Evolutionary conservation across 2,888 invertebrate species (phyloP).

Genomic region (Orthosia gracilis): DNA sequence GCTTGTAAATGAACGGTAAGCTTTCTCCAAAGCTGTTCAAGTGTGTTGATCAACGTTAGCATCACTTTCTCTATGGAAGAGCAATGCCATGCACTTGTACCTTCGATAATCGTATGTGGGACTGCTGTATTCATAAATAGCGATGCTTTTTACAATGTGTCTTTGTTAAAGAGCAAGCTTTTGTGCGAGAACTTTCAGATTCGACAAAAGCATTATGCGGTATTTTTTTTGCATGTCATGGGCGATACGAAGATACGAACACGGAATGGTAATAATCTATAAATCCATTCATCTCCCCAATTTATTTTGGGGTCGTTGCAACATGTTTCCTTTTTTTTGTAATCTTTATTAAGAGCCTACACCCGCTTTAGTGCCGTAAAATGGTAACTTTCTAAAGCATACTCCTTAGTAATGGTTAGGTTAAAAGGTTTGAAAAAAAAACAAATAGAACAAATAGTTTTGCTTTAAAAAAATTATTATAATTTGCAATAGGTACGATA

Average conservation of each 20-base stretch:
- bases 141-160: not conserved
- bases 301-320: too few species aligned
- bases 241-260: not conserved
- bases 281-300: too few species aligned
- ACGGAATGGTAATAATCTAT: too few species aligned
- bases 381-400: too few species aligned
- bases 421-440: too few species aligned
- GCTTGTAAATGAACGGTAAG: not conserved
- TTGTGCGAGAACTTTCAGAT: slow-evolving; percentile 7
- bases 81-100: not conserved
- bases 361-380: too few species aligned
- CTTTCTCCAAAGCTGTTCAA: slow-evolving; percentile 24
- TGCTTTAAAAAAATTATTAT: too few species aligned
- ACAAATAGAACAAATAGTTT: too few species aligned
- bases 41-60: slow-evolving; percentile 7
- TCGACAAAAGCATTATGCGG: not conserved
- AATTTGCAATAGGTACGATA: too few species aligned
- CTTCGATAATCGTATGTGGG: not conserved
- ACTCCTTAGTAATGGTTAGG: too few species aligned
- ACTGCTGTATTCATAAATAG: not conserved
- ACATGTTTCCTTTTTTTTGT: too few species aligned
- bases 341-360: too few species aligned
- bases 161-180: not conserved
- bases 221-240: not conserved
- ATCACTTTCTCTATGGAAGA: slow-evolving; percentile 38